Conservation (phyloP, 1,140 invertebrate genomes). For the Tyrophagus putrescentiae region DNA sequence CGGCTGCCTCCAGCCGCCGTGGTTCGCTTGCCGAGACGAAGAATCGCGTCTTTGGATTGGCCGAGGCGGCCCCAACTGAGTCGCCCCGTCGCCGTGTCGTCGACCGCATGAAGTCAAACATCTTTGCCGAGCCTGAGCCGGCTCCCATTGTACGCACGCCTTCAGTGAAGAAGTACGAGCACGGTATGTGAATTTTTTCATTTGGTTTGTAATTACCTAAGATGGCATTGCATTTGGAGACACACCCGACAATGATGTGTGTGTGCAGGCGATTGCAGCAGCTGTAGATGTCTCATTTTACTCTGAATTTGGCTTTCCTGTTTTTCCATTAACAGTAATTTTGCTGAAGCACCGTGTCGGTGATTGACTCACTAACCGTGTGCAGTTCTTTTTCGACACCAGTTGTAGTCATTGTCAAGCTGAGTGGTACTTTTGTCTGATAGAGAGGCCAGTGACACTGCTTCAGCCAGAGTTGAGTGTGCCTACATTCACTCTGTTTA, state of each 20-base stretch:
- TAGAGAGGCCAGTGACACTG: neutral
- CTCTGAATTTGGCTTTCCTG: neutral
- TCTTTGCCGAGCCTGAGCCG: conserved; percentile 15
- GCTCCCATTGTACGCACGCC: conserved; percentile 12
- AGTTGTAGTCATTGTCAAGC: neutral
- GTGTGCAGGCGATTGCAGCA: no score
- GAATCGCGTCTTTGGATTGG: conserved; percentile 17
- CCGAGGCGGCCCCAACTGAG: neutral
- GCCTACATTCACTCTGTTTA: neutral
- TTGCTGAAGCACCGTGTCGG: neutral
- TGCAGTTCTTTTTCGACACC: neutral
- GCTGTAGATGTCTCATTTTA: no score
- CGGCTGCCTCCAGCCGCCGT: conserved; percentile 6
- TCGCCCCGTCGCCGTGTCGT: conserved; percentile 19
- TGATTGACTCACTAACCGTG: neutral
- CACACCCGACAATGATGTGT: neutral
- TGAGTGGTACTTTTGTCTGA: neutral
- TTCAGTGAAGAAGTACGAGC: conserved; percentile 20
- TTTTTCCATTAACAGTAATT: neutral
- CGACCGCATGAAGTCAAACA: conserved; percentile 21
- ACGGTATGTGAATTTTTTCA: conserved; percentile 1
- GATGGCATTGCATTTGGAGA: neutral
- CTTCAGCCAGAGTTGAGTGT: neutral
- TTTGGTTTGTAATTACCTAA: neutral
- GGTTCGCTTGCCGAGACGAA: conserved; percentile 9